Evolutionary conservation across 2,797 vertebrate species (phyloP).

Genomic region (Parotocinclus haroldoi): DNA sequence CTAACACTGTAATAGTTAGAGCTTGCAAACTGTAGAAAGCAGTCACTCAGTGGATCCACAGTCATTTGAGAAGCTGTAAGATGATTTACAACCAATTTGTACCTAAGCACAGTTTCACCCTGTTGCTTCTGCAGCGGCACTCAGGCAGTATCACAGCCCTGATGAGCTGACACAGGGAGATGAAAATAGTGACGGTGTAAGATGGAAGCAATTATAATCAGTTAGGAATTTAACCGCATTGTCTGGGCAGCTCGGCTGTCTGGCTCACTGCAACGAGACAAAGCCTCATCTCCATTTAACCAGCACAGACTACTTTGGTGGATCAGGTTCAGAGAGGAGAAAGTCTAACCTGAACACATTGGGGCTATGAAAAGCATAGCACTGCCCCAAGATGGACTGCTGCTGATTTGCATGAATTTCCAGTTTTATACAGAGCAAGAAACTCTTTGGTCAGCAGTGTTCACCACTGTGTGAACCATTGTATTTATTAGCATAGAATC

Average conservation of each 20-base stretch:
- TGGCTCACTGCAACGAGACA: conserved; percentile 4
- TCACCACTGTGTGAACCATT: too few species aligned
- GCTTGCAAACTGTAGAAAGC: background rate
- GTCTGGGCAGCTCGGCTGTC: conserved; percentile 12
- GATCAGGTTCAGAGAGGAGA: conserved; percentile 10
- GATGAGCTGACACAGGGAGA: conserved; percentile 18
- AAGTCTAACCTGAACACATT: background rate
- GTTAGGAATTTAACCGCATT: conserved; percentile 43
- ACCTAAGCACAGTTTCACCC: conserved; percentile 20
- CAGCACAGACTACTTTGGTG: background rate
- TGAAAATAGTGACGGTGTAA: conserved; percentile 42
- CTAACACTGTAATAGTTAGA: background rate
- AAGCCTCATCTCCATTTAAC: conserved; percentile 10
- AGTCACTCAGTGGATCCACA: background rate
- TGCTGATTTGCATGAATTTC: background rate
- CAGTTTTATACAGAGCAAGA: too few species aligned
- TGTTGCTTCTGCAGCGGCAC: conserved; percentile 10
- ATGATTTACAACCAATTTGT: conserved; percentile 4
- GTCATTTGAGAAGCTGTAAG: background rate
- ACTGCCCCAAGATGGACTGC: background rate
- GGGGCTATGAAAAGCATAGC: background rate
- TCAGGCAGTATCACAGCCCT: conserved; percentile 9
- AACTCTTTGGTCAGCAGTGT: too few species aligned
- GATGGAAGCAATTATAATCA: conserved; percentile 55
- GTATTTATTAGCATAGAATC: too few species aligned